Conservation (phyloP, 2,113 vertebrate genomes). For the Vidua macroura region DNA sequence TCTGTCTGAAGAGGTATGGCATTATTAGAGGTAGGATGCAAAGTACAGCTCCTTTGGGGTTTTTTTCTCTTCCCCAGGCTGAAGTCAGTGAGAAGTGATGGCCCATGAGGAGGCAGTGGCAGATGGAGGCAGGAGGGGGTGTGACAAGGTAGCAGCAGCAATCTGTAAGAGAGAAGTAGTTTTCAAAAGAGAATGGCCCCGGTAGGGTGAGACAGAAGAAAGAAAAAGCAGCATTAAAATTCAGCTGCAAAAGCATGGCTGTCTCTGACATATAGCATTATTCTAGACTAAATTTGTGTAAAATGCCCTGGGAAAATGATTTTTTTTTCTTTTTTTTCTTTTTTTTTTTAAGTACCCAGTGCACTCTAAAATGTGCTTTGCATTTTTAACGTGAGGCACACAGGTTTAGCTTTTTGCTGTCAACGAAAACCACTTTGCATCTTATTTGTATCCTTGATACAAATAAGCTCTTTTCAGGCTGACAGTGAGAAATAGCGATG, state of each 20-base stretch:
- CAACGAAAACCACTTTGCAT: neutral
- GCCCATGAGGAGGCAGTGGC: neutral
- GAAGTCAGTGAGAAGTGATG: neutral
- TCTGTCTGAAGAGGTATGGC: neutral
- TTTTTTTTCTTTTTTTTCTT: neutral
- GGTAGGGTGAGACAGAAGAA: neutral
- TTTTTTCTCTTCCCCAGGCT: neutral
- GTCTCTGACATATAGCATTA: neutral
- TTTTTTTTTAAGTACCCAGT: neutral
- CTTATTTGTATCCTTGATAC: neutral
- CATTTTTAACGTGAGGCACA: neutral
- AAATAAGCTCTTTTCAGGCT: neutral
- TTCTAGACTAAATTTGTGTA: neutral
- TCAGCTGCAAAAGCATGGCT: neutral
- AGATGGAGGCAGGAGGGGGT: conserved; percentile 6
- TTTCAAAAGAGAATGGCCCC: neutral
- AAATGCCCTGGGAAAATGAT: neutral
- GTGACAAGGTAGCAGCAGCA: neutral
- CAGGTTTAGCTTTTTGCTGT: neutral
- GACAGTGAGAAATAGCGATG: neutral
- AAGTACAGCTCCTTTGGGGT: neutral
- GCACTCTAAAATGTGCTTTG: neutral
- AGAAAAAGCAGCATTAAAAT: neutral
- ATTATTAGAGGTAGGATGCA: neutral
- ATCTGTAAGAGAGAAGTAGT: neutral